These are phyloP conservation scores for Apogon talboti DNA, from an alignment of 2,797 vertebrate species.

Conservation along the genomic window DNA sequence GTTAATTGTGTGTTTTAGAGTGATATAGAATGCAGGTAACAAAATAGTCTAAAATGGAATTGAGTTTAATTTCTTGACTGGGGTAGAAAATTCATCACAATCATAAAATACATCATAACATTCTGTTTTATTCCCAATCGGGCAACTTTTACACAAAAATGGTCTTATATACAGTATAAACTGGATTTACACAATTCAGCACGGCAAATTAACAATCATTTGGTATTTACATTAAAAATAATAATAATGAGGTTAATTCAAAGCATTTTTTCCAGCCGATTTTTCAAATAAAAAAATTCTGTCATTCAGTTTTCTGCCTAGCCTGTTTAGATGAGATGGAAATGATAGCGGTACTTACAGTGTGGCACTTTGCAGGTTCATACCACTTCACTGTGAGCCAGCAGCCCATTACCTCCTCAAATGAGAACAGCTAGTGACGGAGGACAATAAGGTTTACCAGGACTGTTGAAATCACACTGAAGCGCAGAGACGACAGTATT, in stretches of 20 bases:
- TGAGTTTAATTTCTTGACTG: too few relatives aligned
- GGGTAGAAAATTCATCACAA: too few relatives aligned
- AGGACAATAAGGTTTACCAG: conserved; percentile 38
- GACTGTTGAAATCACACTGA: conserved; percentile 35
- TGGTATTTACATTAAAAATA: too few relatives aligned
- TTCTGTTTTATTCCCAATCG: too few relatives aligned
- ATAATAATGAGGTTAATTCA: too few relatives aligned
- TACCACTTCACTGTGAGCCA: conserved; percentile 49
- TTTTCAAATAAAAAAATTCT: not conserved
- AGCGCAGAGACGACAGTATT: conserved; percentile 54
- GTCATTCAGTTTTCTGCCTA: not conserved
- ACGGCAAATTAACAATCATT: too few relatives aligned
- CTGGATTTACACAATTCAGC: too few relatives aligned
- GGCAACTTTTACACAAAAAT: too few relatives aligned
- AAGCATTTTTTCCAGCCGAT: too few relatives aligned
- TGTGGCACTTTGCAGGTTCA: conserved; percentile 34
- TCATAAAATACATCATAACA: too few relatives aligned
- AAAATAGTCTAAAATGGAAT: not conserved
- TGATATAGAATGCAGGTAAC: not conserved
- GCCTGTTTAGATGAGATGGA: conserved; percentile 8
- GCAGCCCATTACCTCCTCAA: conserved; percentile 44
- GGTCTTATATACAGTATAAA: too few relatives aligned
- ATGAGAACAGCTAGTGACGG: conserved; percentile 57
- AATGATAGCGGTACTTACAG: conserved; percentile 9
- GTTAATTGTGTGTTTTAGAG: not conserved